A percentile compares a stretch with the other conserved stretches of the same genome.
Evolutionary conservation across 2,888 invertebrate genomes (phyloP).

Genomic region (Apoderus coryli): DNA sequence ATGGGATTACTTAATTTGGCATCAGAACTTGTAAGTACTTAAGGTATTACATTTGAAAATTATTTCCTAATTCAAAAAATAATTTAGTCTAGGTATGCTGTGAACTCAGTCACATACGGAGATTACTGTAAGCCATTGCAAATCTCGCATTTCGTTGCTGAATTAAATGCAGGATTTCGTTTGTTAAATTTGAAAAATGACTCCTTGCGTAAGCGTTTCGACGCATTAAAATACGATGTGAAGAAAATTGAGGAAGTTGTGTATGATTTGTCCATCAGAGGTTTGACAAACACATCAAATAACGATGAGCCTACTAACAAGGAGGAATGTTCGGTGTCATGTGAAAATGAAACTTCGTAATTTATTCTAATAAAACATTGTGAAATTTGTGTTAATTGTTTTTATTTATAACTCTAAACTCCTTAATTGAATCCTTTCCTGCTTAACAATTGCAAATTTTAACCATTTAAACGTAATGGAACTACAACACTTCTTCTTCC

Average conservation of each 20-base stretch:
- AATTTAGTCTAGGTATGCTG: constrained; percentile 57
- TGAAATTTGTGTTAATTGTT: too few species aligned
- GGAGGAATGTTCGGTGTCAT: too few species aligned
- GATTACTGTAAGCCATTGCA: constrained; percentile 68
- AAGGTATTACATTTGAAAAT: constrained; percentile 1
- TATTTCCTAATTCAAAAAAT: not conserved
- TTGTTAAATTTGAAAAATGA: constrained; percentile 85
- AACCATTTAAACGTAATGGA: too few species aligned
- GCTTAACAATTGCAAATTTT: too few species aligned
- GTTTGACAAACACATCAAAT: too few species aligned
- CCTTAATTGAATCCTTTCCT: too few species aligned
- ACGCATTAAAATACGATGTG: constrained; percentile 79
- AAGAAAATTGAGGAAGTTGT: constrained; percentile 90
- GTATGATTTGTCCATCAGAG: constrained; percentile 73
- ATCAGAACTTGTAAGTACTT: constrained; percentile 58
- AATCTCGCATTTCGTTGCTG: constrained; percentile 74
- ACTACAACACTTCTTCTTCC: too few species aligned
- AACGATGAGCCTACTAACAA: too few species aligned
- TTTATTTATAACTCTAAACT: too few species aligned
- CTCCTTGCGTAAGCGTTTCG: constrained; percentile 69
- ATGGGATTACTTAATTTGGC: constrained; percentile 70
- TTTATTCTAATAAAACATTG: too few species aligned
- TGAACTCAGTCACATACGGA: constrained; percentile 74
- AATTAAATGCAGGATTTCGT: constrained; percentile 80
- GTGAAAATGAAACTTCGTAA: too few species aligned